These are phyloP conservation scores for Triplophysa yarkandensis DNA, from an alignment of 2,797 vertebrate genomes.

Conservation along the genomic window DNA sequence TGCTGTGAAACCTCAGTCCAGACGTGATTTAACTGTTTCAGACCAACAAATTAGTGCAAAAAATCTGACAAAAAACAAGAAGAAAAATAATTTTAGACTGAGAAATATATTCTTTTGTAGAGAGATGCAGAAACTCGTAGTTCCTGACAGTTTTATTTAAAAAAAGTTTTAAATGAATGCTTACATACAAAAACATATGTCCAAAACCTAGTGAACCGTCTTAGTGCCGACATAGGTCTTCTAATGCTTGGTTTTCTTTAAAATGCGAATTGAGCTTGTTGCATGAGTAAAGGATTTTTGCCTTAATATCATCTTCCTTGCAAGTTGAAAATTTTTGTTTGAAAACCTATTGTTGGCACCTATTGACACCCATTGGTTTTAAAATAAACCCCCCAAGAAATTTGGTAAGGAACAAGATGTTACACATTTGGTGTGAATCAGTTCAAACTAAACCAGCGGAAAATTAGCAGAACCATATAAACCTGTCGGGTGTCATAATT, in stretches of 20 bases:
- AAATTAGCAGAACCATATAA: neutral
- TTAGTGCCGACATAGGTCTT: constrained; percentile 11
- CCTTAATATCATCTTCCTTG: no score
- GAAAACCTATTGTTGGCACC: no score
- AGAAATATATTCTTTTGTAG: neutral
- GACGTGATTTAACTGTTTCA: constrained; percentile 10
- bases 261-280: no score
- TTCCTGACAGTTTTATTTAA: constrained; percentile 43
- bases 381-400: no score
- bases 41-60: constrained; percentile 44
- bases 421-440: no score
- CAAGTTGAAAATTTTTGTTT: neutral
- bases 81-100: neutral
- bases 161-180: constrained; percentile 14
- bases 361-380: no score
- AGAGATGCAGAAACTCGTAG: constrained; percentile 40
- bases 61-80: constrained; percentile 19
- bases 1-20: constrained; percentile 5
- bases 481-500: no score
- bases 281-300: no score
- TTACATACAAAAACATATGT: constrained; percentile 12
- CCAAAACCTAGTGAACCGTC: constrained; percentile 25
- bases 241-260: neutral
- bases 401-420: no score
- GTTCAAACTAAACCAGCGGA: neutral